Conservation (phyloP, 2,888 invertebrate species). For the Lydus trimaculatus region DNA sequence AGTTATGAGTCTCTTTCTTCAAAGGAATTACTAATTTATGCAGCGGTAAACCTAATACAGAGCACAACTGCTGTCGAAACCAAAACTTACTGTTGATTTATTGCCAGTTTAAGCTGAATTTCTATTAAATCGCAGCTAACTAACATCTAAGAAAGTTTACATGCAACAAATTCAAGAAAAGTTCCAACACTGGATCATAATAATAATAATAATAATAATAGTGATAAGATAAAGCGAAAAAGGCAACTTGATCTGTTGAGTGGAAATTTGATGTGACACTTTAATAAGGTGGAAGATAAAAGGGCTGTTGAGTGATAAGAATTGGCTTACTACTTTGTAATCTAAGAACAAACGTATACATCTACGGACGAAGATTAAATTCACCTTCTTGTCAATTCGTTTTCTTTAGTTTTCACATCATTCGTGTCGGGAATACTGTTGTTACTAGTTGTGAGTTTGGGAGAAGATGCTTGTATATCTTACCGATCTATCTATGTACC, state of each 20-base stretch:
- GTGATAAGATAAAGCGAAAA: not conserved
- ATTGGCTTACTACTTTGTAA: slow-evolving; percentile 38
- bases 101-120: slow-evolving; percentile 30
- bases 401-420: slow-evolving; percentile 40
- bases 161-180: slow-evolving; percentile 17
- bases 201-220: not conserved
- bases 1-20: slow-evolving; percentile 11
- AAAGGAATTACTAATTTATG: slow-evolving; percentile 39
- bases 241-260: slow-evolving; percentile 14
- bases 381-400: slow-evolving; percentile 48
- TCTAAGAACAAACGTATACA: slow-evolving; percentile 36
- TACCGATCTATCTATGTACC: not conserved
- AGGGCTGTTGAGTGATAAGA: slow-evolving; percentile 9
- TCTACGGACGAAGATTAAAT: slow-evolving; percentile 43
- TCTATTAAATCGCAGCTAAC: slow-evolving; percentile 30
- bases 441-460: not conserved
- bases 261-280: slow-evolving; percentile 13
- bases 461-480: not conserved
- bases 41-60: slow-evolving; percentile 36
- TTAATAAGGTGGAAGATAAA: slow-evolving; percentile 18
- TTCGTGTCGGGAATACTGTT: slow-evolving; percentile 24
- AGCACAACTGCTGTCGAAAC: slow-evolving; percentile 39
- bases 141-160: slow-evolving; percentile 22
- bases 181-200: slow-evolving; percentile 7
- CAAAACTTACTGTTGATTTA: slow-evolving; percentile 41